Evolutionary conservation across 23 tunicate species (phyloP).

Genomic region (Botrylloides violaceus): DNA sequence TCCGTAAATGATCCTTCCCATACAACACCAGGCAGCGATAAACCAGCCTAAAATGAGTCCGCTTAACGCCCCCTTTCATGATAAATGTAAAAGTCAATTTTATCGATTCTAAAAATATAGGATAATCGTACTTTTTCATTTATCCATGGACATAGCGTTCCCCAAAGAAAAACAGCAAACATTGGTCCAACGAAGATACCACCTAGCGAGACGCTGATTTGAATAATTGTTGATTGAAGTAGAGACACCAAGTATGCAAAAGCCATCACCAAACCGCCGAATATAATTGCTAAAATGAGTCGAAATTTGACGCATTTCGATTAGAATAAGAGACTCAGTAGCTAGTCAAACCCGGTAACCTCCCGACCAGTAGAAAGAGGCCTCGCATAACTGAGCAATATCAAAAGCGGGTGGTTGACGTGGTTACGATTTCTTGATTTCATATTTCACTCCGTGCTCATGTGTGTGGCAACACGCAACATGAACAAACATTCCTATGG

Average conservation of each 20-base stretch:
- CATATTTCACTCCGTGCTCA: too few relatives aligned
- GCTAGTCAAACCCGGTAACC: too few relatives aligned
- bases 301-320: too few relatives aligned
- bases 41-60: neutral
- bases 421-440: too few relatives aligned
- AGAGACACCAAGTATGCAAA: neutral
- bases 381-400: too few relatives aligned
- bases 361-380: too few relatives aligned
- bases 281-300: neutral
- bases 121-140: neutral
- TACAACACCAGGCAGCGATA: neutral
- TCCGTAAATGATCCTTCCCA: neutral
- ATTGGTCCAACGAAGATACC: neutral
- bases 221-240: neutral
- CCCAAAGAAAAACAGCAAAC: neutral
- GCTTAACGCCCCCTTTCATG: neutral
- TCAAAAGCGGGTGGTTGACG: too few relatives aligned
- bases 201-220: neutral
- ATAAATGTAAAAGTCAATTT: neutral
- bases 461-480: too few relatives aligned
- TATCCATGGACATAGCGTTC: neutral
- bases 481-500: too few relatives aligned
- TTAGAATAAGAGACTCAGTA: too few relatives aligned
- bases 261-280: neutral
- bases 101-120: neutral